A percentile compares a stretch with the other conserved stretches of the same genome.
Evolutionary conservation across 1,140 invertebrate species (phyloP).

Genomic region (Chironomus striatipennis): DNA sequence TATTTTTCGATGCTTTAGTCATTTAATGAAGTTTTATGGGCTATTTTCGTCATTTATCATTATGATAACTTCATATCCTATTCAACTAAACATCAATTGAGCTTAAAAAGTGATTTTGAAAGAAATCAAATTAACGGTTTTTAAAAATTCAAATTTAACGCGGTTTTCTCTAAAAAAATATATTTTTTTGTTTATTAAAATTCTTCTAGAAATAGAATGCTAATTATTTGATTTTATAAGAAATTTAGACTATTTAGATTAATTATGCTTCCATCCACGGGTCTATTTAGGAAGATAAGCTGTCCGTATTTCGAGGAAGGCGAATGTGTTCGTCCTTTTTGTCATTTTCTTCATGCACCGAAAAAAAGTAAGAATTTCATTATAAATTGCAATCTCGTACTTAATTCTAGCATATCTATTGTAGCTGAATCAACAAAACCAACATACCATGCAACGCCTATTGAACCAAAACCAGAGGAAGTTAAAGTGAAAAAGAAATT

Average conservation of each 20-base stretch:
- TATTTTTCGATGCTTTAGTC: too few relatives aligned
- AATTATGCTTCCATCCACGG: conserved; percentile 75
- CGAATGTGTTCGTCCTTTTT: conserved; percentile 74
- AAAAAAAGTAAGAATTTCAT: conserved; percentile 44
- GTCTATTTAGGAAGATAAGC: conserved; percentile 70
- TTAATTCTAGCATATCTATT: conserved; percentile 25
- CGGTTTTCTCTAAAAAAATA: too few relatives aligned
- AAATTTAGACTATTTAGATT: background rate
- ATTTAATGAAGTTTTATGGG: too few relatives aligned
- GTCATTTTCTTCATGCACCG: conserved; percentile 76
- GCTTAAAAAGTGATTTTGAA: too few relatives aligned
- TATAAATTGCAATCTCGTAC: conserved; percentile 25
- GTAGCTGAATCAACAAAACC: conserved; percentile 31
- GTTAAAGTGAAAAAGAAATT: conserved; percentile 19
- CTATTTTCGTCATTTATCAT: too few relatives aligned
- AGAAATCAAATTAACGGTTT: background rate
- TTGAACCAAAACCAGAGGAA: conserved; percentile 28
- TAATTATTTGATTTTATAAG: background rate
- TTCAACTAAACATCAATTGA: too few relatives aligned
- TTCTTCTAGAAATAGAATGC: too few relatives aligned
- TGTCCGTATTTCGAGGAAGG: conserved; percentile 77
- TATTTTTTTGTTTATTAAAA: too few relatives aligned
- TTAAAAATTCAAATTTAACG: background rate
- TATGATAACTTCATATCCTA: too few relatives aligned
- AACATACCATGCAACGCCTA: conserved; percentile 42